Conservation (phyloP, 2,797 vertebrate species). For the Valencia hispanica region DNA sequence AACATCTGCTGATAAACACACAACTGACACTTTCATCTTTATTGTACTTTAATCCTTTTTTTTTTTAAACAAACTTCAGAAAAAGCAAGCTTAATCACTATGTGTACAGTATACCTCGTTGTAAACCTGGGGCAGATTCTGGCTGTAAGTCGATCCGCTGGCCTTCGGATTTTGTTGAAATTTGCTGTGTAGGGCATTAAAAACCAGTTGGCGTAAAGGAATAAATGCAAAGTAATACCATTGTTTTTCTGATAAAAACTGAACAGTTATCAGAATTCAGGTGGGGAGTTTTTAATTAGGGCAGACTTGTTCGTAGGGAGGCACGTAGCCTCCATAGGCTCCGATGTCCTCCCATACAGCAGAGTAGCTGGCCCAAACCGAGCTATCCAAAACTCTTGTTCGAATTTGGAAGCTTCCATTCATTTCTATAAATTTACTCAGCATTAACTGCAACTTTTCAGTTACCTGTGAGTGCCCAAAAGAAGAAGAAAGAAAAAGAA, state of each 20-base stretch:
- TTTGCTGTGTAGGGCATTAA: conserved; percentile 73
- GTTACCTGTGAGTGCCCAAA: neutral
- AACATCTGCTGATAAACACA: conserved; percentile 14
- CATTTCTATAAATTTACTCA: neutral
- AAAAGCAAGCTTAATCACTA: conserved; percentile 20
- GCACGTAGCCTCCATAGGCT: conserved; percentile 80
- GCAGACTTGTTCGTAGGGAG: conserved; percentile 85
- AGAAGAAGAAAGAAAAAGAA: neutral
- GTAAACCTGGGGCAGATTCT: neutral
- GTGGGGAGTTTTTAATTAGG: neutral
- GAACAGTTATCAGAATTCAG: neutral
- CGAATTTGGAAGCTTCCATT: conserved; percentile 81
- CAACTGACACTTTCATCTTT: neutral
- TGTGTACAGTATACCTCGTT: conserved; percentile 45
- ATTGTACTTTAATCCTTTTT: neutral
- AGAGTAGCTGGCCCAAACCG: conserved; percentile 85
- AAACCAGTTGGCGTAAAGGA: neutral
- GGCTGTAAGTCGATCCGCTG: neutral
- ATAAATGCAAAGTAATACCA: fast-evolving
- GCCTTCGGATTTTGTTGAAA: conserved; percentile 80
- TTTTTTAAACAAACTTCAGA: neutral
- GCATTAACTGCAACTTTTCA: neutral
- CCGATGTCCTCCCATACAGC: conserved; percentile 84
- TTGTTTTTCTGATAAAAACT: neutral
- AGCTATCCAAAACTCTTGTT: conserved; percentile 83